Evolutionary conservation across 2,113 vertebrate species (phyloP), one percentile per base, ranked within the genome.

Genomic region (Chamaea fasciata): DNA sequence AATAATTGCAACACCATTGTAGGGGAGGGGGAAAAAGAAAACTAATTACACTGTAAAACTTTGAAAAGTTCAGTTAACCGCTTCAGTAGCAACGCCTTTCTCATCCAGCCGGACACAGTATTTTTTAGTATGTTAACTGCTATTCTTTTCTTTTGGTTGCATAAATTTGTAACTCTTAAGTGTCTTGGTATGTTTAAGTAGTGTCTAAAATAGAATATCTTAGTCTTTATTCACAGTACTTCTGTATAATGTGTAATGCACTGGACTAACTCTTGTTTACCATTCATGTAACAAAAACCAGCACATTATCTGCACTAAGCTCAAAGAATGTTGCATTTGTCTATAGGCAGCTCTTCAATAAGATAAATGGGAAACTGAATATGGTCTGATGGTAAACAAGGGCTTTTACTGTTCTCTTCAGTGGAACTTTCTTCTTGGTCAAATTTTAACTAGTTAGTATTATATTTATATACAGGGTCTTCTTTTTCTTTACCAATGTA

Each of bases 181-280:
- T 96, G 94, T 95, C 94, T 97, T 96, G 75, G 88, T 98, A 95
- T 97, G 95, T 98, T 98, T 97, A 96, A 97, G 93, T 98, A 96
- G 96, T 97, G 96, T 98, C 96, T 97, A 91, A 97, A 98, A 92
- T 98, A 97, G 97, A 96, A 28, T 96, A 94, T 94, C 95, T 96
- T 98, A 97, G 97, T 98, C 96, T 97, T 97, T 97, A 97, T 97
- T 98, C 97, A 97, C 98, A 98, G 97, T 98, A 98, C 97, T 96
- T 98, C 97, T 97, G 97, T 97, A 96, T 98, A 83, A 97, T 98
- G 98, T 99, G 98, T 99, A 98, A 99, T 99, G 99, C 99, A 99
- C 99, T 99, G 99, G 99, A 99, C 98, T 99, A 98, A 99, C 98
- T 99, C 99, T 99, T 99, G 99, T 99, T 99, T 99, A 99, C 99